Conservation (phyloP, 2,888 invertebrate genomes). For the Protodeltote pygarga region DNA sequence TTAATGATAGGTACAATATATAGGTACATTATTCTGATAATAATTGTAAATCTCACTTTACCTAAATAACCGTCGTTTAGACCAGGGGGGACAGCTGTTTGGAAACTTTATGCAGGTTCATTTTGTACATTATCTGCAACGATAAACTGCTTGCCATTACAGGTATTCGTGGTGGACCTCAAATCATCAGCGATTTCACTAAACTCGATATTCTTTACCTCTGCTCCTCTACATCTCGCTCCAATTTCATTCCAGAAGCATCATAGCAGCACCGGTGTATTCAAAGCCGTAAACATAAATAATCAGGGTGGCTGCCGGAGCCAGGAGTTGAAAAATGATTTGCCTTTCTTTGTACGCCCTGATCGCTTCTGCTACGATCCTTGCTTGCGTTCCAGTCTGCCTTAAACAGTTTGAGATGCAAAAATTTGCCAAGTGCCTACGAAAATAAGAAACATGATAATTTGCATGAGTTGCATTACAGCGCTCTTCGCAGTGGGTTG, state of each 20-base stretch:
- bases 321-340: constrained; percentile 65
- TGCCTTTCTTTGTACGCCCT: too few species aligned
- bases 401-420: constrained; percentile 63
- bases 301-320: constrained; percentile 1
- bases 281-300: neutral
- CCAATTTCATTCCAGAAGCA: neutral
- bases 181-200: too few species aligned
- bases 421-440: constrained; percentile 66
- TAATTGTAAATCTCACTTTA: too few species aligned
- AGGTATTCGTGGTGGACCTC: neutral
- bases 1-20: too few species aligned
- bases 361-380: constrained; percentile 70
- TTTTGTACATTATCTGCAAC: too few species aligned
- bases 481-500: constrained; percentile 62
- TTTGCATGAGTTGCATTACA: constrained; percentile 62
- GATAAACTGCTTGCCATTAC: too few species aligned
- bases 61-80: too few species aligned
- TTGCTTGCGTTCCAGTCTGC: constrained; percentile 75
- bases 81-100: too few species aligned
- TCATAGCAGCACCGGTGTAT: neutral
- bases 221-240: neutral
- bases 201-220: neutral
- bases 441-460: constrained; percentile 61
- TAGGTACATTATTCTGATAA: too few species aligned
- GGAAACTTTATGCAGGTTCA: too few species aligned